Evolutionary conservation across 2,888 invertebrate species (phyloP), one percentile per base, ranked within the genome.

Genomic region (Diplolepis rosae): DNA sequence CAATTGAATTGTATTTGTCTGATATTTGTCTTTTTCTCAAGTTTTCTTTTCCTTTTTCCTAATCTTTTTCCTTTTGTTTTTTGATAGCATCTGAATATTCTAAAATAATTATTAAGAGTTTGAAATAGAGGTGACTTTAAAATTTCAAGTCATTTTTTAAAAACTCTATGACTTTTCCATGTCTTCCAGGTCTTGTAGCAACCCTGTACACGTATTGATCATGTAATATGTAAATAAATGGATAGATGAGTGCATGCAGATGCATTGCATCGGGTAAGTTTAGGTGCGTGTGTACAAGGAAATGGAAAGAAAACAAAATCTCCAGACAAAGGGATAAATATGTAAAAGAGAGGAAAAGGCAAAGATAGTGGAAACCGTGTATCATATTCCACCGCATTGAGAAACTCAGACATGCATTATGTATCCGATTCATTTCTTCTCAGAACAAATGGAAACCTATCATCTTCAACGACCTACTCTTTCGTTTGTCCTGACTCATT

Each of bases 331-430:
- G 48, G 18, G 24, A n/a, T 7, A 56, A 22, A 35, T 30, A 54
- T 42, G 50, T 28, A 28, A 28, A 39, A 50, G 35, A 50, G 61
- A 65, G 35, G 42, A 45, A 18, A 9, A 50, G 4, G 18, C 56
- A 65, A 28, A 28, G 54, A 52, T 30, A 35, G 65, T 54, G 6
- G 24, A 39, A 35, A 71, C 79, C 74, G 70, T 73, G 68, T 81
- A 81, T 83, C 81, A 79, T 78, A 82, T 83, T 81, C 75, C 80
- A 54, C 73, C 65, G 66, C 70, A 70, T 71, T 56, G 71, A 56
- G 74, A 69, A 67, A 32, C 65, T 51, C 35, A 42, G 68, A 75
- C 74, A 72, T 68, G 69, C 51, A 65, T 72, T 66, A 61, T 67
- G 66, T 54, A 52, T 69, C 69, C 54, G 15, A 67, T 69, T 66